Evolutionary conservation across 2,888 invertebrate species (phyloP).

Genomic region (Ophonus ardosiacus): DNA sequence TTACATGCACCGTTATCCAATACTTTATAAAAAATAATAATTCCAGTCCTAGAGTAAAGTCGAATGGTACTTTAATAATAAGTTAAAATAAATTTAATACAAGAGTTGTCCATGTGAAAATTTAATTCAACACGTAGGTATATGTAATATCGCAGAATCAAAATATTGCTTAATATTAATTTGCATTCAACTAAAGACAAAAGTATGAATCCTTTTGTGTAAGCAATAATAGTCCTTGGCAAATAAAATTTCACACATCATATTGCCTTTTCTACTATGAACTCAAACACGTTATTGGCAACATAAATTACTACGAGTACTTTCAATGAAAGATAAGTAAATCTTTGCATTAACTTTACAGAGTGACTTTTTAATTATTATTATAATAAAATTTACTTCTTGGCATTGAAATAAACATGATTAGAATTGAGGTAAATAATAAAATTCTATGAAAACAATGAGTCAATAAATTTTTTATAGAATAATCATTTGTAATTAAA

Average conservation of each 20-base stretch:
- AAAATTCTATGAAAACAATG: background rate
- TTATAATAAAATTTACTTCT: background rate
- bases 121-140: background rate
- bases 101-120: background rate
- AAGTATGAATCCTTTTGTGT: slow-evolving; percentile 50
- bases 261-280: slow-evolving; percentile 23
- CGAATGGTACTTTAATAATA: background rate
- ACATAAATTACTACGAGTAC: background rate
- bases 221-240: slow-evolving; percentile 50
- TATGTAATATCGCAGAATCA: slow-evolving; percentile 14
- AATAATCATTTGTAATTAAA: background rate
- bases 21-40: background rate
- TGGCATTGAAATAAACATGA: background rate
- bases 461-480: background rate
- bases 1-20: slow-evolving; percentile 23
- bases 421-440: background rate
- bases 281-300: slow-evolving; percentile 23
- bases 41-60: slow-evolving; percentile 4
- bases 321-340: no score
- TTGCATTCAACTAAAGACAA: slow-evolving; percentile 51
- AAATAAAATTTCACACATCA: slow-evolving; percentile 10
- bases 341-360: background rate
- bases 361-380: background rate
- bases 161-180: slow-evolving; percentile 49
- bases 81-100: background rate